Percentiles rank a stretch among this genome's conserved stretches.
These are phyloP conservation scores for Zaprionus bogoriensis DNA, from an alignment of 2,888 invertebrate species.

Conservation along the genomic window DNA sequence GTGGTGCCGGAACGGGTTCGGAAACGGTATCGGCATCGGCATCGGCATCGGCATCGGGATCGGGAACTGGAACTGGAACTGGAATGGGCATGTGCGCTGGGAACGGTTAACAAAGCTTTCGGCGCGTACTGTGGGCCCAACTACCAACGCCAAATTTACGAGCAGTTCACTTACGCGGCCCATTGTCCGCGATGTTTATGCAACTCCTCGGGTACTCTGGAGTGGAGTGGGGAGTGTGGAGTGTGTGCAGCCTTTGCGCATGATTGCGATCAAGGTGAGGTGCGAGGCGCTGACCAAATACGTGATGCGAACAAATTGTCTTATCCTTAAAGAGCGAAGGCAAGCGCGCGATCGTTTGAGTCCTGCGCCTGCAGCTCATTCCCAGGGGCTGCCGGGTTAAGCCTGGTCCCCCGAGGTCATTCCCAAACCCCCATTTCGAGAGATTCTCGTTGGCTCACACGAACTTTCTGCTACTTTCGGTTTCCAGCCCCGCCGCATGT, in stretches of 20 bases:
- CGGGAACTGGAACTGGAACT: slow-evolving; percentile 20
- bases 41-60: neutral
- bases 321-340: slow-evolving; percentile 56
- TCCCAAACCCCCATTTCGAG: neutral
- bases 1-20: slow-evolving; percentile 20
- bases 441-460: slow-evolving; percentile 63
- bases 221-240: too few relatives aligned
- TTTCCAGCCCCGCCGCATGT: slow-evolving; percentile 48
- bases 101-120: slow-evolving; percentile 24
- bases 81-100: neutral
- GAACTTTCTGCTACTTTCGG: slow-evolving; percentile 57
- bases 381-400: slow-evolving; percentile 55
- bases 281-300: slow-evolving; percentile 44
- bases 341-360: slow-evolving; percentile 1
- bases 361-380: slow-evolving; percentile 32
- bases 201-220: slow-evolving; percentile 33
- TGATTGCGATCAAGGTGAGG: slow-evolving; percentile 23
- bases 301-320: slow-evolving; percentile 70
- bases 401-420: slow-evolving; percentile 39
- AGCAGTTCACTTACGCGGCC: slow-evolving; percentile 70
- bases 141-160: slow-evolving; percentile 70
- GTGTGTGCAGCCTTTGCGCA: too few relatives aligned
- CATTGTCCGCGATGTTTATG: slow-evolving; percentile 71
- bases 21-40: slow-evolving; percentile 2
- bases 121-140: slow-evolving; percentile 45